Conservation (phyloP, 2,113 vertebrate genomes). For the Thunnus thynnus region DNA sequence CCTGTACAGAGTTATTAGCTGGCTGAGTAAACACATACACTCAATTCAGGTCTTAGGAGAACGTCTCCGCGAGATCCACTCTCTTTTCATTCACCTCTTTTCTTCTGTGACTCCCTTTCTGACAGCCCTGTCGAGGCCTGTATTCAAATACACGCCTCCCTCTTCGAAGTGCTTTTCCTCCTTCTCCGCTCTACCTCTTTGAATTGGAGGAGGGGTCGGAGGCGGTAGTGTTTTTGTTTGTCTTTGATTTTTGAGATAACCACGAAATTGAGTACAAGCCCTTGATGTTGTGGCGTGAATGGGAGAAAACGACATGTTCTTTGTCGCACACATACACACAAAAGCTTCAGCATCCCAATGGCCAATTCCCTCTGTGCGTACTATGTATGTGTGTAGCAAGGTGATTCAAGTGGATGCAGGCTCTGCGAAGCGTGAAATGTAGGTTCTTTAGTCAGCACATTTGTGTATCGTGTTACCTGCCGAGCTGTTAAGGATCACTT, state of each 20-base stretch:
- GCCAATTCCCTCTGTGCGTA: conserved; percentile 32
- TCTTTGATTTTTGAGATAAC: conserved; percentile 88
- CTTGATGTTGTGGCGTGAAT: conserved; percentile 83
- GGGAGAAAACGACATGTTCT: conserved; percentile 76
- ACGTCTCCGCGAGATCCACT: conserved; percentile 59
- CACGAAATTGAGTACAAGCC: conserved; percentile 86
- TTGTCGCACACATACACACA: conserved; percentile 55
- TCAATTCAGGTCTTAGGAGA: conserved; percentile 72
- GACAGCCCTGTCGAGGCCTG: conserved; percentile 75
- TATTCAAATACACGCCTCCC: conserved; percentile 68
- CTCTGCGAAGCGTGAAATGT: conserved; percentile 80
- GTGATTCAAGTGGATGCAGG: conserved; percentile 78
- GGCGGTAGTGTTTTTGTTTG: conserved; percentile 82
- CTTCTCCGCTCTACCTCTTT: conserved; percentile 64
- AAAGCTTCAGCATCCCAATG: conserved; percentile 27
- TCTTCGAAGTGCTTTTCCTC: conserved; percentile 60
- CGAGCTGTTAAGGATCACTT: conserved; percentile 77
- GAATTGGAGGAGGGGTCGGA: conserved; percentile 67
- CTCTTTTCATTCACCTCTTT: conserved; percentile 72
- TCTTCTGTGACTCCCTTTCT: conserved; percentile 60
- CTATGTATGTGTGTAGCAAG: conserved; percentile 54
- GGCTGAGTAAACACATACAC: conserved; percentile 83
- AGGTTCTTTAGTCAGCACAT: conserved; percentile 74
- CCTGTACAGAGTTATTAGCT: conserved; percentile 82
- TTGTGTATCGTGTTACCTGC: conserved; percentile 79